Percentiles rank a stretch among this genome's conserved stretches.
phyloP scores from a whole-genome alignment of 2,888 invertebrate genomes.

The Acronicta alni region DNA sequence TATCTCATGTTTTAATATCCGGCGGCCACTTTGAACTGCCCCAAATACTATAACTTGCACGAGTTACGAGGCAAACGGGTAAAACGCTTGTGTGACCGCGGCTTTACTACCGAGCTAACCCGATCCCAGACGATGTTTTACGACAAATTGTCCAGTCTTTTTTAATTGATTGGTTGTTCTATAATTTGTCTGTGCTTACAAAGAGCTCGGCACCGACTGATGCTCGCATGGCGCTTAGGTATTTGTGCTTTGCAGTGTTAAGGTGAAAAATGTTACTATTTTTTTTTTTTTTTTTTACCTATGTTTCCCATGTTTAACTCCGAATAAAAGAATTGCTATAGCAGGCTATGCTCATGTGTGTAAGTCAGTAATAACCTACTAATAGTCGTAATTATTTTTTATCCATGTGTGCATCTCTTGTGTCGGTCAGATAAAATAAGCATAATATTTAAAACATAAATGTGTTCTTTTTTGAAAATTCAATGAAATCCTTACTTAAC shows the following conservation, averaged over 20 bases:
- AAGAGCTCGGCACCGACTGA: slow-evolving; percentile 16
- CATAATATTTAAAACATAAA: slow-evolving; percentile 32
- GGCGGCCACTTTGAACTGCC: slow-evolving; percentile 86
- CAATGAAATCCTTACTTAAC: slow-evolving; percentile 48
- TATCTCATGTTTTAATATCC: slow-evolving; percentile 85
- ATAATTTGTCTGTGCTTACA: slow-evolving; percentile 48
- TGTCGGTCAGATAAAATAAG: slow-evolving; percentile 28
- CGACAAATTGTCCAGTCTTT: slow-evolving; percentile 71
- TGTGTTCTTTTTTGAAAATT: slow-evolving; percentile 27
- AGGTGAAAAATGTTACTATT: slow-evolving; percentile 15
- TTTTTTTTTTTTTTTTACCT: slow-evolving; percentile 21
- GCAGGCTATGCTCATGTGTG: not conserved
- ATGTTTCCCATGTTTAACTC: slow-evolving; percentile 9
- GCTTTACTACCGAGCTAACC: slow-evolving; percentile 66
- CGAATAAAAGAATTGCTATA: slow-evolving; percentile 2
- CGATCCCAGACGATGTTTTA: slow-evolving; percentile 69
- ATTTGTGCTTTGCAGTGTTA: slow-evolving; percentile 14
- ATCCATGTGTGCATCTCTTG: not conserved
- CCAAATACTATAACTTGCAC: slow-evolving; percentile 86
- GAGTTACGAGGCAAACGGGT: slow-evolving; percentile 81
- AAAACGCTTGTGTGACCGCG: slow-evolving; percentile 74
- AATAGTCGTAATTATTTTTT: slow-evolving; percentile 8
- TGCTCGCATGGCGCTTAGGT: slow-evolving; percentile 10
- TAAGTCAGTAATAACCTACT: not conserved
- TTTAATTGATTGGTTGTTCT: slow-evolving; percentile 65